Evolutionary conservation across 2,797 vertebrate genomes (phyloP), one percentile per base, ranked within the genome.

Genomic region (Ptychobarbus kaznakovi): DNA sequence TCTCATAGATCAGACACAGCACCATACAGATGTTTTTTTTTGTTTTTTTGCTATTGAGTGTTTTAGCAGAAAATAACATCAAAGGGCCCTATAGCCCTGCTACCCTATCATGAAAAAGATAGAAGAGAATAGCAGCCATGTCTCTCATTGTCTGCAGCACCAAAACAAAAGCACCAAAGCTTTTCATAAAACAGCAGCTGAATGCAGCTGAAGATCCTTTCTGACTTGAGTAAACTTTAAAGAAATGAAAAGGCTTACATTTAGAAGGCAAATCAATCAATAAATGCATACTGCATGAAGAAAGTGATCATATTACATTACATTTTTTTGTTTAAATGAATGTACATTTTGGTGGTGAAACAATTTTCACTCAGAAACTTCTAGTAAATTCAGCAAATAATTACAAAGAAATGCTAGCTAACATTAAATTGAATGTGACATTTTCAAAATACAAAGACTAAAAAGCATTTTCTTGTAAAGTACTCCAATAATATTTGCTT

Each of bases 61-160:
- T 63, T 63, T 79, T 63, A 40, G 2, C 56, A 46, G 56, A 79
- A 63, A 79, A 79, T 12, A 32, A 79, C 58, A 79, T 79, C 76
- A 79, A 79, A 79, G 12, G 58, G 40, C 13, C 15, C 40, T 44
- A 78, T 28, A 79, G 38, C 38, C 76, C 56, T 6, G n/a, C 15
- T 44, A 32, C 56, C 56, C n/a, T 44, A 44, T 58, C 35, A 81
- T 58, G 35, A 72, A 81, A 66, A 58, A 81, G 46, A 81, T 3
- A 28, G 56, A 63, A 44, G 56, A 16, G 65, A 81, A 70, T 40
- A 40, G 35, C 49, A 81, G 22, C 22, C 22, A 42, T 20, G 80
- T 42, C 22, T 53, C 32, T 38, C 49, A 70, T 70, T 81, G 80
- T 81, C 66, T 81, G 80, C 49, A 25, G 66, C 46, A 56, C 49